These are phyloP conservation scores for Nettapus auritus DNA, from an alignment of 2,113 vertebrate species.

Conservation along the genomic window DNA sequence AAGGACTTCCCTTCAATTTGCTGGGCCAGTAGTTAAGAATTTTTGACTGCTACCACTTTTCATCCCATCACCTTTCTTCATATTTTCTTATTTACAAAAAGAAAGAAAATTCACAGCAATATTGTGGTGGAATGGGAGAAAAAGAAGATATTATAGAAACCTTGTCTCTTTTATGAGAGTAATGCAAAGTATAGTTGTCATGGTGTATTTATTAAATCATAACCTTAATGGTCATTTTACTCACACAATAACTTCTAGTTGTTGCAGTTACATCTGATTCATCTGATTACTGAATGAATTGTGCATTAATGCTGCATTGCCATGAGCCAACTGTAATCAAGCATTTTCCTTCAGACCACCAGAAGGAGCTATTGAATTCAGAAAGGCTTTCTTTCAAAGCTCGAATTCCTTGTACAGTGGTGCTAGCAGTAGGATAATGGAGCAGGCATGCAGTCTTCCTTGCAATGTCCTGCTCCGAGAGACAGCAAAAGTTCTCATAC, in stretches of 20 bases:
- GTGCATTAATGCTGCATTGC: not conserved
- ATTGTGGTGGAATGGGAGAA: not conserved
- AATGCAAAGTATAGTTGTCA: not conserved
- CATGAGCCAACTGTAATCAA: not conserved
- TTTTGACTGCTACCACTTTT: not conserved
- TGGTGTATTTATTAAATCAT: not conserved
- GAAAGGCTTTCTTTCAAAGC: not conserved
- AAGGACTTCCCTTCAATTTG: not conserved
- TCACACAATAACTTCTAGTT: not conserved
- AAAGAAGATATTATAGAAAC: not conserved
- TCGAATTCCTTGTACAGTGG: not conserved
- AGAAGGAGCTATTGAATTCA: conserved; percentile 64
- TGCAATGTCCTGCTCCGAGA: not conserved
- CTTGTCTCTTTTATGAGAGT: not conserved
- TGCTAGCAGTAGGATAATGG: not conserved
- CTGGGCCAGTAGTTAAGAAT: not conserved
- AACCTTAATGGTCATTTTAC: not conserved
- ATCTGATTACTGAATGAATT: not conserved
- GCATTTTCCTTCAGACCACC: conserved; percentile 15
- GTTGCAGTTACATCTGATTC: not conserved
- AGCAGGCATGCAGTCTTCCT: not conserved
- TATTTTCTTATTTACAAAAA: not conserved
- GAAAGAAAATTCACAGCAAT: not conserved
- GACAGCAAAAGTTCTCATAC: not conserved
- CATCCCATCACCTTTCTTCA: not conserved